Base-by-base conservation (phyloP, 2,888 invertebrate genomes). In the Mythimna lalbum region DNA sequence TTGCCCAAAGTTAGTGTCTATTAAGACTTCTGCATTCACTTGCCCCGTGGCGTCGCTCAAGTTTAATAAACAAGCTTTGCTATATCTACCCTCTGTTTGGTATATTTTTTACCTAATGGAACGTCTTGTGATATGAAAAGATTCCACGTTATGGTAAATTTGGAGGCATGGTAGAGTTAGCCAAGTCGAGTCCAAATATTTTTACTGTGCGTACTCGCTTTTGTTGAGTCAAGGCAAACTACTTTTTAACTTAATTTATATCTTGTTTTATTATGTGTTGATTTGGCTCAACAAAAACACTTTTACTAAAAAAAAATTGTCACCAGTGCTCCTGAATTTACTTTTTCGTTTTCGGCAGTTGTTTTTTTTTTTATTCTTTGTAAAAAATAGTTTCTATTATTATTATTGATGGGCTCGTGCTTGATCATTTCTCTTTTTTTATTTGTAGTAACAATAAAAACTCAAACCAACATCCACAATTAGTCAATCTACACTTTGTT, bases 61-160 rank as follows among this genome's bases (percentile, higher is more conserved):
- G 57, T 74, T 78, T 78, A 74, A 78, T 74, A 74, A 78, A 55
- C 52, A 50, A 61, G 39, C 47, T 12, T 2, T 21, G 49, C 63
- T 53, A 10, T 17, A 36, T 33, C 39, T 39, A 55, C 57, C 73
- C 43, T 63, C 55, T 55, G 62, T 52, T 73, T 59, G 52, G 63
- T 69, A 56, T 73, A 50, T 61, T 61, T 62, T 73, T 57, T 57
- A 61, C 52, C 23, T 66, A 69, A 31, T 64, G 63, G 63, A 53
- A 78, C 31, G 33, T 60, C 56, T 62, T n/a, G 61, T 56, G 47
- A 66, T 69, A 78, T 78, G 63, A 78, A 69, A 63, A 73, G 63
- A 78, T 77, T 65, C 33, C 50, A 43, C 12, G 39, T 50, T 61
- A 50, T 56, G n/a, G 31, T 60, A 33, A 53, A 47, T 36, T 21